Base-by-base conservation (phyloP, 2,888 invertebrate species). In the Corbicula japonica region DNA sequence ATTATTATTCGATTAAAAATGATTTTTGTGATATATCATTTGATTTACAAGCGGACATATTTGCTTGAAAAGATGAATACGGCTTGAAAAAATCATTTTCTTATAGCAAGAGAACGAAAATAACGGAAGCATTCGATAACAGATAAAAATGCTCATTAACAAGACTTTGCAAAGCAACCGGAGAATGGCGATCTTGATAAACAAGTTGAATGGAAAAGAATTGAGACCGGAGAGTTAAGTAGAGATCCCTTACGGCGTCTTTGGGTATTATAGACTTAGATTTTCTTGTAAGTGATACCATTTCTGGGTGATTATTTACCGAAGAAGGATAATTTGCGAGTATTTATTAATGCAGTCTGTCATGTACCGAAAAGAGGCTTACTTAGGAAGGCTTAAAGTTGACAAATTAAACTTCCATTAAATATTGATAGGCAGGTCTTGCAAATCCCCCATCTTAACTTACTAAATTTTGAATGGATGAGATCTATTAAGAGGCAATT, bases 351-450 rank as follows among this genome's bases (percentile, higher is more conserved):
- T 61, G 34, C 61, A 28, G 34, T 54, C 46, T 66, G 75, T 48
- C 66, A 61, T 60, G 65, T 72, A 60, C 62, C 46, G 56, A 52
- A 61, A 62, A 68, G 52, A 41, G 71, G 58, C 58, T 80, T 72
- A 72, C 76, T 76, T 76, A 62, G 54, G 58, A 63, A 62, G 62
- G 77, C 54, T 75, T 77, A 68, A 72, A 35, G 52, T 50, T 81
- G 77, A 77, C 81, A 77, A 81, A 81, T 77, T 81, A 81, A 81
- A 77, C 60, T 50, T 61, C 41, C 77, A 81, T 81, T 81, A 81
- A 52, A 50, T 26, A 77, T 61, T 77, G 71, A 77, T 76, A 76
- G 66, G 34, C 44, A 12, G 34, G 56, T 46, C 32, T 35, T 21
- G 32, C 52, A 78, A 78, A 78, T 78, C 72, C 69, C 10, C 48